Percentiles rank a stretch among this genome's conserved stretches.
Evolutionary conservation across 2,113 vertebrate species (phyloP).

Genomic region (Ciconia maguari): DNA sequence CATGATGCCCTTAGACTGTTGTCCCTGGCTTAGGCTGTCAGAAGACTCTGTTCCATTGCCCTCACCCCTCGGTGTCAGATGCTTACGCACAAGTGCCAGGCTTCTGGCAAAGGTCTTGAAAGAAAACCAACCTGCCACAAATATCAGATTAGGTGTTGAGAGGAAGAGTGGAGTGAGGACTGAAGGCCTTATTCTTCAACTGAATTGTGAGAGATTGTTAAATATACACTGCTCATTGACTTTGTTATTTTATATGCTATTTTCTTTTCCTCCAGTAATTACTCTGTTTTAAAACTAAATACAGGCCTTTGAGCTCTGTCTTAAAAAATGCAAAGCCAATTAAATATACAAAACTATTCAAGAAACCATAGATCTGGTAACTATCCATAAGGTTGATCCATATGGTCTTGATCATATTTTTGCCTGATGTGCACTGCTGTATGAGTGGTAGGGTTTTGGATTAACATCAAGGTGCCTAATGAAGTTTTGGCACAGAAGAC

Average conservation of each 20-base stretch:
- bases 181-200: neutral
- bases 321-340: neutral
- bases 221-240: neutral
- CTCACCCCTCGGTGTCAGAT: constrained; percentile 1
- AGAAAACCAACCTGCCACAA: neutral
- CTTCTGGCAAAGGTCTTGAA: neutral
- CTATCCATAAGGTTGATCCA: neutral
- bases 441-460: neutral
- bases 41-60: neutral
- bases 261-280: neutral
- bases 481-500: neutral
- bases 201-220: neutral
- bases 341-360: neutral
- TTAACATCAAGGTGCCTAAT: neutral
- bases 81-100: neutral
- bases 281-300: neutral
- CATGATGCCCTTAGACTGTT: constrained; percentile 20
- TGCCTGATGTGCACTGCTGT: neutral
- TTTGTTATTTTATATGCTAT: neutral
- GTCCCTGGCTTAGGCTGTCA: neutral
- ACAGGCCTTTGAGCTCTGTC: neutral
- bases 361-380: neutral
- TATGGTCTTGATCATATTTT: neutral
- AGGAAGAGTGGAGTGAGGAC: neutral
- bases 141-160: neutral